Evolutionary conservation across 1,140 invertebrate genomes (phyloP).

Genomic region (Homalodisca vitripennis): DNA sequence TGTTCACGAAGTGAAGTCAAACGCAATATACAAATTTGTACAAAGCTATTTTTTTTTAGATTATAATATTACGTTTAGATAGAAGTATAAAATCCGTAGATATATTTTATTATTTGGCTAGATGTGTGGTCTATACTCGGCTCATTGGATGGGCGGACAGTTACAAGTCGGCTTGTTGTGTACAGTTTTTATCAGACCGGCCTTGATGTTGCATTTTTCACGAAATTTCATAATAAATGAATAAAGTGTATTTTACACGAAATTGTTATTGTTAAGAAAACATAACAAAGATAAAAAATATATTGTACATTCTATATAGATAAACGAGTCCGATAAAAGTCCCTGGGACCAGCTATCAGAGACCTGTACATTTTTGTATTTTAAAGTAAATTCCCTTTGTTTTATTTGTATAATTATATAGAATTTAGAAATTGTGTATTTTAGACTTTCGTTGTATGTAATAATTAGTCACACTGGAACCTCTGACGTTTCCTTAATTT

Average conservation of each 20-base stretch:
- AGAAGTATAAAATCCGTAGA: slow-evolving; percentile 14
- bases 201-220: slow-evolving; percentile 28
- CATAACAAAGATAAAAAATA: slow-evolving; percentile 27
- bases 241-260: slow-evolving; percentile 24
- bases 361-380: slow-evolving; percentile 19
- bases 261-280: slow-evolving; percentile 28
- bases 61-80: slow-evolving; percentile 22
- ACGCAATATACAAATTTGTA: slow-evolving; percentile 29
- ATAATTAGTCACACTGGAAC: neutral
- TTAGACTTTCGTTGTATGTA: slow-evolving; percentile 6
- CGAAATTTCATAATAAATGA: slow-evolving; percentile 17
- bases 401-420: too few relatives aligned
- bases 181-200: slow-evolving; percentile 22
- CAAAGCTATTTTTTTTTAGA: slow-evolving; percentile 21
- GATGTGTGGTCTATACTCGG: neutral
- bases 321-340: neutral
- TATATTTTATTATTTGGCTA: slow-evolving; percentile 30
- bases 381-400: neutral
- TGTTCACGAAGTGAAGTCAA: slow-evolving; percentile 13
- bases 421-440: neutral
- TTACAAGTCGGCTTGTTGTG: slow-evolving; percentile 10
- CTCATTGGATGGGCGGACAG: slow-evolving; percentile 11
- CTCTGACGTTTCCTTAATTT: too few relatives aligned
- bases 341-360: slow-evolving; percentile 22
- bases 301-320: slow-evolving; percentile 23